Evolutionary conservation across 2,113 vertebrate species (phyloP), one percentile per base, ranked within the genome.

Genomic region (Lampris megalopsis): DNA sequence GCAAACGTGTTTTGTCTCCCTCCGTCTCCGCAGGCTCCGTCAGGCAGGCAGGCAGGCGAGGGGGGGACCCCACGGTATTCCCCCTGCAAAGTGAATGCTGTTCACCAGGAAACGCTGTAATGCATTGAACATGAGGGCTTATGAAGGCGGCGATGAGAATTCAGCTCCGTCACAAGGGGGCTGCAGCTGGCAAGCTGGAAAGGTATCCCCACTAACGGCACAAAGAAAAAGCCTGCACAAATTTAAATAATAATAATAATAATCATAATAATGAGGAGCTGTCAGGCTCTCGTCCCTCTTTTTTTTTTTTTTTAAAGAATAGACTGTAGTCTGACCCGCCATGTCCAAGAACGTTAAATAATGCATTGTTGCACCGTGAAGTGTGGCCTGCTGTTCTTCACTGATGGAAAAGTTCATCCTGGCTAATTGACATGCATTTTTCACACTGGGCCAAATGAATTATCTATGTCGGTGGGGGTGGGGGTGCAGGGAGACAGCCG

Each of bases 401-500:
- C 74, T 75, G 72, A 77, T 80, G 78, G 75, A 79, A 80, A 84
- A 87, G 85, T 87, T 67, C 77, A 83, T 82, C 69, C 73, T 78
- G 53, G 75, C 86, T 93, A 92, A 94, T 92, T 92, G 91, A 89
- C 87, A 89, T 89, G 85, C 76, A 67, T 86, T 93, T 90, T 85
- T 85, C 87, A 91, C 79, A 84, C 88, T 86, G 91, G 62, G 86
- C 81, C 50, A 79, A 93, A 92, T 93, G 77, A 91, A 93, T 92
- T 82, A 93, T 91, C 86, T 75, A 94, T 87, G 73, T 73, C 6
- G 71, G 77, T 80, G 74, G 79, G 61, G 43, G 58, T 5, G 62
- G 45, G 54, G 53, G 56, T 54, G 50, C 53, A 64, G 71, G 67
- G 78, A 35, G 62, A 77, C 49, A 13, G 70, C 83, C 79, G 83